Base-by-base conservation (phyloP, 2,113 vertebrate species). In the Oryzias curvinotus region DNA sequence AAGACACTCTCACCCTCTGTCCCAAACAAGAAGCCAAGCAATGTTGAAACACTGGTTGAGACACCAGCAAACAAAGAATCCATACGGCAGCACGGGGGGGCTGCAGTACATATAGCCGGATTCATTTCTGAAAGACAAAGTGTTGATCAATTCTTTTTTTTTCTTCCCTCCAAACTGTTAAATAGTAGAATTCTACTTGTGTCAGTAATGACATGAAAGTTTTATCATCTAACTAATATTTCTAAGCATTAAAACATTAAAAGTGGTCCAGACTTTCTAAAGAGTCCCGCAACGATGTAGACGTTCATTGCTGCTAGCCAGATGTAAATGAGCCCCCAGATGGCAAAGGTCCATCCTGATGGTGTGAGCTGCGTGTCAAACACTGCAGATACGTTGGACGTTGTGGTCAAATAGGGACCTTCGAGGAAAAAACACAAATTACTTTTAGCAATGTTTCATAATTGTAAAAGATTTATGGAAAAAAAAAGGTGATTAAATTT, bases 261-360 rank as follows among this genome's bases (percentile, higher is more conserved):
- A 52, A 7, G 50, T 64, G 13, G 0, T 19, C 14, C 4, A 42
- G 68, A 91, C 91, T 76, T 89, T 87, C 91, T 86, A 61, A 83
- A 92, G 21, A 90, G 73, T n/a, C 86, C 78, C 0, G 70, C 6
- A 4, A 89, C 43, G 13, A 89, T 86, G 81, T 92, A 91, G 65
- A 78, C 3, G 0, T 85, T 15, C 87, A 90, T 88, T 1, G 66
- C 14, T 0, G 78, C 76, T 52, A 92, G 70, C 91, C 91, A 91
- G 30, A 81, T 17, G 41, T 93, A 93, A 57, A 92, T 93, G 44
- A 91, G 41, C 0, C 73, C 87, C 91, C 91, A 92, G 62, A 93
- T 91, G 57, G 74, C 83, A 49, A 92, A 93, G 57, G 91, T 91
- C 91, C 91, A 92, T 49, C 89, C 90, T 17, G 91, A 88, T 3